These are phyloP conservation scores for Epicauta chinensis DNA, from an alignment of 1,140 invertebrate genomes.

Conservation along the genomic window DNA sequence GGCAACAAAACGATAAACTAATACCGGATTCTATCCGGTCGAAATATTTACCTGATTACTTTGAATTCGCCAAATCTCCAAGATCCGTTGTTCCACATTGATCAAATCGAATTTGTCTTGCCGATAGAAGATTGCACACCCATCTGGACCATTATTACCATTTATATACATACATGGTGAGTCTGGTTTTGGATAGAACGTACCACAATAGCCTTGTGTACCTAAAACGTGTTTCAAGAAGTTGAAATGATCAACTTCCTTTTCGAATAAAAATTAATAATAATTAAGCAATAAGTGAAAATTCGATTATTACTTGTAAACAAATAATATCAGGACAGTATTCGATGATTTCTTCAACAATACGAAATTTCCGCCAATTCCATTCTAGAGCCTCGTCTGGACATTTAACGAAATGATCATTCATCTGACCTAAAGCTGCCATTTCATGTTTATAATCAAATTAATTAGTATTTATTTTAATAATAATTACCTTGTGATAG, in stretches of 20 bases:
- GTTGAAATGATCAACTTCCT: constrained; percentile 74
- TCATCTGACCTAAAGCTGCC: constrained; percentile 58
- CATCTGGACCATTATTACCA: constrained; percentile 72
- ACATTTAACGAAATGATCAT: constrained; percentile 69
- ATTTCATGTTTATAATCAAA: neutral
- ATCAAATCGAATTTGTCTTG: constrained; percentile 57
- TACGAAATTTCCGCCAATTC: constrained; percentile 57
- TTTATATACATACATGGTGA: constrained; percentile 70
- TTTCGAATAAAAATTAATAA: no score
- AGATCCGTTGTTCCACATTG: constrained; percentile 51
- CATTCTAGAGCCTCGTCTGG: constrained; percentile 65
- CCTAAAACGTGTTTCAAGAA: constrained; percentile 57
- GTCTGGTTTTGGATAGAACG: constrained; percentile 72
- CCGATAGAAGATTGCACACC: constrained; percentile 71
- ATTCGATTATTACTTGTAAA: constrained; percentile 49
- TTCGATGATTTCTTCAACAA: constrained; percentile 66
- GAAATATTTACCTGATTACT: constrained; percentile 67
- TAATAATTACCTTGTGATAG: constrained; percentile 61
- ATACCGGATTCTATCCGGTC: constrained; percentile 1
- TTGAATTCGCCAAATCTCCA: constrained; percentile 64
- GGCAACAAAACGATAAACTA: neutral
- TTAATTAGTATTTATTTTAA: neutral
- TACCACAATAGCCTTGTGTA: constrained; percentile 61
- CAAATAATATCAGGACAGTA: constrained; percentile 68
- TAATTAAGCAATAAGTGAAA: no score